Conservation (phyloP, 2,797 vertebrate genomes). For the Hybognathus amarus region DNA sequence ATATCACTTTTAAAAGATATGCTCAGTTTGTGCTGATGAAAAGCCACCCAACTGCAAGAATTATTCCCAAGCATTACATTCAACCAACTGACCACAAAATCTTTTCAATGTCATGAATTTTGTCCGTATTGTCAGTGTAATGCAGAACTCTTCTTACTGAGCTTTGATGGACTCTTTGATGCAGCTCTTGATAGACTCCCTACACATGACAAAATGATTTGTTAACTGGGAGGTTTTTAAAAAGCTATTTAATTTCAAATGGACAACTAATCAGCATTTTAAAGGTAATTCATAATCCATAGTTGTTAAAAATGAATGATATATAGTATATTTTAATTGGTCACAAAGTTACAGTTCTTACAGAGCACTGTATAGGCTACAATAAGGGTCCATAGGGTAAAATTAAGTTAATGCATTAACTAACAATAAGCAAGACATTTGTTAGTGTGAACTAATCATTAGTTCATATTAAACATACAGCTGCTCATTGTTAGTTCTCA, state of each 20-base stretch:
- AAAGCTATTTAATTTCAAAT: neutral
- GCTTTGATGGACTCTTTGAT: neutral
- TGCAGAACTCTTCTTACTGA: neutral
- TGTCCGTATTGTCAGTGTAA: neutral
- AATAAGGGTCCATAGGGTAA: neutral
- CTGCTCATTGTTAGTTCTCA: neutral
- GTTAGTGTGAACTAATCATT: no score
- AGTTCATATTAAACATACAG: neutral
- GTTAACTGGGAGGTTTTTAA: neutral
- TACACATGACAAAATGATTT: neutral
- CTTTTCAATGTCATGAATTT: neutral
- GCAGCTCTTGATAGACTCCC: neutral
- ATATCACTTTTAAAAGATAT: neutral
- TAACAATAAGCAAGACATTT: neutral
- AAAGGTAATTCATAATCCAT: neutral
- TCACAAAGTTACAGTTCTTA: neutral
- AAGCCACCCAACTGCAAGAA: neutral
- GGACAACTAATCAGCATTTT: neutral
- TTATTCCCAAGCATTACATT: neutral
- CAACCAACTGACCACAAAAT: neutral
- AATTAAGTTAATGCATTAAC: neutral
- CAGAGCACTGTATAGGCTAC: neutral
- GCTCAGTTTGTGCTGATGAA: neutral
- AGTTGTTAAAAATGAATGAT: neutral
- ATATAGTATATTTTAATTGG: neutral